phyloP scores from a whole-genome alignment of 2,888 invertebrate species.

The Apodemia duryi region DNA sequence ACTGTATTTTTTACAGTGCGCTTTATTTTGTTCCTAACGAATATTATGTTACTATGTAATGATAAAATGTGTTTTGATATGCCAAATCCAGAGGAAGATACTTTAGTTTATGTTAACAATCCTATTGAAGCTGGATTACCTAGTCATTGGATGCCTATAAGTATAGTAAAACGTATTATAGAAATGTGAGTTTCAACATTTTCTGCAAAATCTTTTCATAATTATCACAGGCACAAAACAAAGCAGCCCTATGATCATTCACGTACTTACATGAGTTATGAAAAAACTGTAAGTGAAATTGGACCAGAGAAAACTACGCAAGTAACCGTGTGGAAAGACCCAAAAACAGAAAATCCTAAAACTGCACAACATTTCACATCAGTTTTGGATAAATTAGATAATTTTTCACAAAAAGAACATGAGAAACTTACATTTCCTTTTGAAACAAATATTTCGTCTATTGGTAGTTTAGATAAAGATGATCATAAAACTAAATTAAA shows the following conservation, averaged over 20 bases:
- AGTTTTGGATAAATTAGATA: not conserved
- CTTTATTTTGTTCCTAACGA: constrained; percentile 34
- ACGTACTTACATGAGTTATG: not conserved
- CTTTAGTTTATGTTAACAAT: constrained; percentile 42
- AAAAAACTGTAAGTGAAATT: not conserved
- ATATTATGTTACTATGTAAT: constrained; percentile 34
- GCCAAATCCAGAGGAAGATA: constrained; percentile 36
- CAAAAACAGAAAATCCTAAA: not conserved
- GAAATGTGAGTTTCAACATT: constrained; percentile 38
- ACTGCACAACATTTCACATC: not conserved
- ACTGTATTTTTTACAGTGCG: constrained; percentile 41
- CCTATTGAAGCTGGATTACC: constrained; percentile 49
- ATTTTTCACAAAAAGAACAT: not conserved
- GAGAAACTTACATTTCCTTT: not conserved
- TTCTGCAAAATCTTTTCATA: not conserved
- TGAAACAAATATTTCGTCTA: not conserved
- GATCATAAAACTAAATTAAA: not conserved
- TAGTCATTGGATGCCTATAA: constrained; percentile 47
- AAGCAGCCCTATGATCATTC: not conserved
- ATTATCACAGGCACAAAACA: not conserved
- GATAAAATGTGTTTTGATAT: constrained; percentile 31
- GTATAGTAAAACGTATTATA: constrained; percentile 41
- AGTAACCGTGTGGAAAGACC: not conserved
- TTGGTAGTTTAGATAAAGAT: not conserved
- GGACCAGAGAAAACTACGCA: not conserved